These are phyloP conservation scores for roundworm (Caenorhabditis elegans) DNA, from an alignment of 1,140 invertebrate genomes.

Conservation along the genomic window DNA sequence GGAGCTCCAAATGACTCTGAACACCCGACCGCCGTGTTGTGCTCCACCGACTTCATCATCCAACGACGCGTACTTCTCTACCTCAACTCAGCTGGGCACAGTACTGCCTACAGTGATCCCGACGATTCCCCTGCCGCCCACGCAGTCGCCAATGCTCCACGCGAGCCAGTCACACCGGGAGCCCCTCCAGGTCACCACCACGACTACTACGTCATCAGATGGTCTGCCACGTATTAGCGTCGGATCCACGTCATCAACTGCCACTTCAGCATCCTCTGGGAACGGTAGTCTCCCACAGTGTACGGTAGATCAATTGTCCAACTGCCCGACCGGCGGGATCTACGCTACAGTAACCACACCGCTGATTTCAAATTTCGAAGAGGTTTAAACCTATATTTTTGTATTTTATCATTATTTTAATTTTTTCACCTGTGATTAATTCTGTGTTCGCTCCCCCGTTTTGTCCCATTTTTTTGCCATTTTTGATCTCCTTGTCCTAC, in stretches of 20 bases:
- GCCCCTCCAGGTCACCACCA: neutral
- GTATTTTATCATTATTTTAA: neutral
- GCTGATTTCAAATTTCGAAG: slow-evolving; percentile 39
- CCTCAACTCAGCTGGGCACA: neutral
- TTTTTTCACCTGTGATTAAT: neutral
- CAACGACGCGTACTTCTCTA: neutral
- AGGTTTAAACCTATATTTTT: neutral
- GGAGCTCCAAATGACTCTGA: slow-evolving; percentile 28
- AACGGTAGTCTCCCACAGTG: neutral
- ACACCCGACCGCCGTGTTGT: slow-evolving; percentile 64
- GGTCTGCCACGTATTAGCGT: neutral
- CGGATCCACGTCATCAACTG: neutral
- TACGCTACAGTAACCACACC: slow-evolving; percentile 38
- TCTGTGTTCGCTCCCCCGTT: neutral
- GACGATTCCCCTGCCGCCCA: neutral
- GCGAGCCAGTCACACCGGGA: neutral
- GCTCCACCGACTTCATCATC: slow-evolving; percentile 52
- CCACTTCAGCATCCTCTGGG: neutral
- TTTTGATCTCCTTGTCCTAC: neutral
- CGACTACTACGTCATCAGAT: neutral
- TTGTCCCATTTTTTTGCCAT: neutral
- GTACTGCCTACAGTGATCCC: neutral
- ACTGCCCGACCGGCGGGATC: neutral
- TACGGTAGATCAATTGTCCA: neutral
- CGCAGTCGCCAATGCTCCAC: neutral